Evolutionary conservation across 2,888 invertebrate genomes (phyloP), one percentile per base, ranked within the genome.

Genomic region (Hirudinaria manillensis): DNA sequence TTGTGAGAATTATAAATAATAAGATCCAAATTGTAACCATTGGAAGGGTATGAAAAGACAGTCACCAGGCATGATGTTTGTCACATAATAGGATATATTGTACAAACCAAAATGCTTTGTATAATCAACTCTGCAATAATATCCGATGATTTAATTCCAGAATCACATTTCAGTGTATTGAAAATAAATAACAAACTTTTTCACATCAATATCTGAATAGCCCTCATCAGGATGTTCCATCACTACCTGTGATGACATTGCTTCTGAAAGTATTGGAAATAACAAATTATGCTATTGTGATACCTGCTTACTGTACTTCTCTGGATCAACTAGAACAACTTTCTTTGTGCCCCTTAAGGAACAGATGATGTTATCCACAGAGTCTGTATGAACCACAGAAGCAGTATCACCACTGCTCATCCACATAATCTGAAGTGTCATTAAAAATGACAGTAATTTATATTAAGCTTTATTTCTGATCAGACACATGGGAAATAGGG

Each of bases 381-480:
- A 78, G 76, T 85, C 85, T 7, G 83, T 83, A 78, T 85, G 85
- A 0, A 83, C 81, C 21, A 85, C 84, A n/a, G 84, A 84, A 55
- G 82, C 82, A 3, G 85, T 85, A 2, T 84, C 84, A 7, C 85
- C 85, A 77, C 84, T 83, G 78, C 85, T 85, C 78, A 82, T 83
- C 85, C 85, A 85, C 82, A 84, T 83, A 27, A 84, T 77, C 76
- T 73, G 27, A 27, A 72, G 29, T 36, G 38, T 32, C 29, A 10
- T 67, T 68, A 36, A 68, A 3, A n/a, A 32, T 6, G 32, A 67
- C n/a, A 21, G 32, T 51, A 29, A 36, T 29, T 24, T 19, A 34
- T 19, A 65, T 36, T 6, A 61, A 65, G 65, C 19, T 21, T 7
- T 0, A 19, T 36, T 0, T 38, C 2, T 29, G 34, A 3, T 10